phyloP scores from a whole-genome alignment of 1,140 invertebrate species.

The Tyrophagus putrescentiae region DNA sequence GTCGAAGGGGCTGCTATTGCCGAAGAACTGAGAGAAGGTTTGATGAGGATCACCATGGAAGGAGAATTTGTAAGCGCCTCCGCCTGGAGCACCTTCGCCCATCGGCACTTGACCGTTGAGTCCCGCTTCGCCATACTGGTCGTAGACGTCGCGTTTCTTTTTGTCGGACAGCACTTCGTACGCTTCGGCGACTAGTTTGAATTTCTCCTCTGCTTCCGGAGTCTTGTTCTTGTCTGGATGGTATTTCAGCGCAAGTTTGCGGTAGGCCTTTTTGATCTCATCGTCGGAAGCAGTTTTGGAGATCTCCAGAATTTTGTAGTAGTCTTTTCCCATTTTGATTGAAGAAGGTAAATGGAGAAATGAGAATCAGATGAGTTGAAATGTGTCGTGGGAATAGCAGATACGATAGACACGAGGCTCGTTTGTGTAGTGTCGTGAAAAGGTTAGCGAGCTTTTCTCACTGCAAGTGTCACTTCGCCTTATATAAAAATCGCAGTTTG shows the following conservation, averaged over 20 bases:
- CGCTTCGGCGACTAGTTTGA: constrained; percentile 95
- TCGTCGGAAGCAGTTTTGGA: constrained; percentile 72
- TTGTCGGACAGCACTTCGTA: constrained; percentile 93
- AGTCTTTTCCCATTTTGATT: constrained; percentile 29
- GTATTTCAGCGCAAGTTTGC: constrained; percentile 91
- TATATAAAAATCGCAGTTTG: no score
- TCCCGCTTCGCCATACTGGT: constrained; percentile 90
- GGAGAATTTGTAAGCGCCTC: constrained; percentile 38
- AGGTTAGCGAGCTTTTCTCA: no score
- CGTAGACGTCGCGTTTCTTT: constrained; percentile 86
- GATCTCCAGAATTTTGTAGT: constrained; percentile 64
- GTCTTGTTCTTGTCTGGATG: constrained; percentile 98
- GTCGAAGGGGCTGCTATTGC: constrained; percentile 60
- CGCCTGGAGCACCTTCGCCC: constrained; percentile 29
- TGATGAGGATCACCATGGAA: constrained; percentile 79
- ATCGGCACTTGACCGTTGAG: constrained; percentile 48
- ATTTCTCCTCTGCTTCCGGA: constrained; percentile 83
- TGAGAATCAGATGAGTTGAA: background rate
- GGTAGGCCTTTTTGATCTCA: constrained; percentile 93
- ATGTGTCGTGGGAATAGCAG: background rate
- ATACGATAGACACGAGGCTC: no score
- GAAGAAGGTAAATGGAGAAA: background rate
- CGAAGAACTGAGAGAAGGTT: constrained; percentile 91
- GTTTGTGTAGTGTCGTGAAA: no score
- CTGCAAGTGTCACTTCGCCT: no score